phyloP scores from a whole-genome alignment of 2,888 invertebrate species.

The Mycogona germanica region DNA sequence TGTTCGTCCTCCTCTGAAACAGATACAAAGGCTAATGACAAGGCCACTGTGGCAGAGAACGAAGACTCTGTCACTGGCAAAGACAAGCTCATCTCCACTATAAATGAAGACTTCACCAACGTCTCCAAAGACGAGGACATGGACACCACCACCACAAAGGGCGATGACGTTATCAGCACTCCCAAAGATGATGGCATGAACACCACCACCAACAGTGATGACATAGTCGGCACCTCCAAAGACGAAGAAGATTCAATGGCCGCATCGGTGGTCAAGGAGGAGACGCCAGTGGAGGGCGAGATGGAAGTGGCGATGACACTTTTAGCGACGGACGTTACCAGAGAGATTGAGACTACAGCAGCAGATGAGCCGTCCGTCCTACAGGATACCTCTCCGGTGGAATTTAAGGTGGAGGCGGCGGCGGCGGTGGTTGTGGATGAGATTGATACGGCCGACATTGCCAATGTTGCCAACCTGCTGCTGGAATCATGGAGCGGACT shows the following conservation, averaged over 20 bases:
- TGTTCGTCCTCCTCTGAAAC: too few relatives aligned
- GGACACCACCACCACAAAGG: background rate
- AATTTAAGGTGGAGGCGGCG: constrained; percentile 12
- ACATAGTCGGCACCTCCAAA: background rate
- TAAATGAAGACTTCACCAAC: background rate
- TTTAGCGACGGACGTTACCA: background rate
- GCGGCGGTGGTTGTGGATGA: constrained; percentile 18
- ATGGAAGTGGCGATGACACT: background rate
- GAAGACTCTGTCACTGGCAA: background rate
- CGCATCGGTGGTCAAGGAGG: background rate
- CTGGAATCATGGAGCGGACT: constrained; percentile 57
- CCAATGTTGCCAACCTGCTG: constrained; percentile 38
- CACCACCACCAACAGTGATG: too few relatives aligned
- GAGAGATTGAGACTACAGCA: background rate
- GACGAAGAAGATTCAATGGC: background rate
- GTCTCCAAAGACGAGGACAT: background rate
- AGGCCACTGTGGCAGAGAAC: too few relatives aligned
- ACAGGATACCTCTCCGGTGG: background rate
- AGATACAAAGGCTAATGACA: background rate
- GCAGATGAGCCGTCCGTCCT: background rate
- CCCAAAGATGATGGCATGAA: background rate
- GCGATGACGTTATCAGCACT: background rate
- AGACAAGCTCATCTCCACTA: background rate
- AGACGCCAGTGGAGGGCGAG: background rate
- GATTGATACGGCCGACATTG: constrained; percentile 7